These are phyloP conservation scores for Shargacucullia verbasci DNA, from an alignment of 2,888 invertebrate species.

Conservation along the genomic window DNA sequence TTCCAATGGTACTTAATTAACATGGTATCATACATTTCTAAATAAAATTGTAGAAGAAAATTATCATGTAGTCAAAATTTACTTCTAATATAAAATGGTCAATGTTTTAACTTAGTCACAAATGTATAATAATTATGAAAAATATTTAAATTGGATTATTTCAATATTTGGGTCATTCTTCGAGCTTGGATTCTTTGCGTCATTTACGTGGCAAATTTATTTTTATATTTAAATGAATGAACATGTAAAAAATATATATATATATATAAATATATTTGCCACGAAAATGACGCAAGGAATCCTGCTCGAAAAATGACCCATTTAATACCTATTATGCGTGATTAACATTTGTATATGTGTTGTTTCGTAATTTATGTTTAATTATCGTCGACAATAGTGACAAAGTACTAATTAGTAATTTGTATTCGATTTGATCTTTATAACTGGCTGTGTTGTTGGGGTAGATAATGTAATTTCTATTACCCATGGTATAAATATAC, in stretches of 20 bases:
- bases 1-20: constrained; percentile 24
- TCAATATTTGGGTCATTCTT: too few relatives aligned
- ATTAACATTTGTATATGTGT: constrained; percentile 19
- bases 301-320: too few relatives aligned
- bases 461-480: constrained; percentile 38
- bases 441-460: constrained; percentile 54
- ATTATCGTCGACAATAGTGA: constrained; percentile 32
- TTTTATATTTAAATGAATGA: too few relatives aligned
- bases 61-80: constrained; percentile 48
- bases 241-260: too few relatives aligned
- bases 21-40: constrained; percentile 30
- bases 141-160: constrained; percentile 15
- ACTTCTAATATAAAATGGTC: constrained; percentile 27
- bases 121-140: too few relatives aligned
- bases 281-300: too few relatives aligned
- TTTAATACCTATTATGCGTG: constrained; percentile 26
- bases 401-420: constrained; percentile 26
- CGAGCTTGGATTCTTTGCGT: too few relatives aligned
- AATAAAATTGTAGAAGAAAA: constrained; percentile 35
- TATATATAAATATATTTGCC: too few relatives aligned
- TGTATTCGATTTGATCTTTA: constrained; percentile 51
- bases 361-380: constrained; percentile 32
- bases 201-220: too few relatives aligned
- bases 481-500: constrained; percentile 25
- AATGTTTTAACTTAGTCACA: constrained; percentile 34